Conservation (phyloP, 2,113 vertebrate species). For the Gallinago jamesoni region DNA sequence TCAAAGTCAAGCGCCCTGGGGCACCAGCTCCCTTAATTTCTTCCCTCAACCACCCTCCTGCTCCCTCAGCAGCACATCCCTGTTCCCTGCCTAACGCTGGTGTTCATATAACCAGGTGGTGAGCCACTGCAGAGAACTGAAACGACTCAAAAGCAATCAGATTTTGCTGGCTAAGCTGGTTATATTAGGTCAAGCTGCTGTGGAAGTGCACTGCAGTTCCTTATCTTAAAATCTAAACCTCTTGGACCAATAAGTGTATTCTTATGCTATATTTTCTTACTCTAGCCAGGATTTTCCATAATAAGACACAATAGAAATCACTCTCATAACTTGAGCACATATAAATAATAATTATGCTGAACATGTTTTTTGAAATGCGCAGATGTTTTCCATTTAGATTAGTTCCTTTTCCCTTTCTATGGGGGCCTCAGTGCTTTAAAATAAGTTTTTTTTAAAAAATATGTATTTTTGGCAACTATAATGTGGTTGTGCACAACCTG, state of each 20-base stretch:
- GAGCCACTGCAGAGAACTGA: neutral
- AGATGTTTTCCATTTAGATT: slow-evolving; percentile 60
- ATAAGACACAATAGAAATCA: neutral
- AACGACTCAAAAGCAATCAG: neutral
- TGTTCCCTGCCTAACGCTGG: neutral
- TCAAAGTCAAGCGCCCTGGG: neutral
- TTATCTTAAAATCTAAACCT: slow-evolving; percentile 2
- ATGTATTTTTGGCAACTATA: slow-evolving; percentile 20
- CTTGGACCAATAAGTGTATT: neutral
- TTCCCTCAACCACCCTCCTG: neutral
- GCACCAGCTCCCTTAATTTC: neutral
- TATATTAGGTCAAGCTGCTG: neutral
- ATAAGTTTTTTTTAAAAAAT: neutral
- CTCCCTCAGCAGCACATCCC: neutral
- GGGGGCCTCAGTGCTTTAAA: neutral
- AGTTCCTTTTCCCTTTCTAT: slow-evolving; percentile 14
- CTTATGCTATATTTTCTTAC: neutral
- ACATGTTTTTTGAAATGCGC: slow-evolving; percentile 1
- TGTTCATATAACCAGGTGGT: neutral
- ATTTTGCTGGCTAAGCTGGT: neutral
- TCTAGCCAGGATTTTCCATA: slow-evolving; percentile 13
- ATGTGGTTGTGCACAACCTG: neutral
- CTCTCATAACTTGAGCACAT: neutral
- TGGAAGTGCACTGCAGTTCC: neutral
- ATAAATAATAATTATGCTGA: slow-evolving; percentile 38